Evolutionary conservation across 2,888 invertebrate genomes (phyloP).

Genomic region (Mythimna ferrago): DNA sequence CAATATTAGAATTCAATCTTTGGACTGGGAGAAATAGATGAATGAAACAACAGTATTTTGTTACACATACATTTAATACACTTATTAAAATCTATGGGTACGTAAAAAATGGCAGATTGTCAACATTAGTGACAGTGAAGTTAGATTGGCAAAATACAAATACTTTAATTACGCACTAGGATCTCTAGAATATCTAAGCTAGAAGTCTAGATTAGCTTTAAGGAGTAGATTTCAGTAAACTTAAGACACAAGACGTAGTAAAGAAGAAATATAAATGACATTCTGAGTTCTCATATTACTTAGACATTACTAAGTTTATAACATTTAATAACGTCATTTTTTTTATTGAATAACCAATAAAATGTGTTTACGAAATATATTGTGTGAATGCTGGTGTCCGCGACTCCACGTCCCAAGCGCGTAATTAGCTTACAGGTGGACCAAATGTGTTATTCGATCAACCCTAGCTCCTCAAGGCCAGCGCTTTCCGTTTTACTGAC

Average conservation of each 20-base stretch:
- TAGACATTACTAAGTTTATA: too few relatives aligned
- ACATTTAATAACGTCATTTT: not conserved
- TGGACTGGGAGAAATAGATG: not conserved
- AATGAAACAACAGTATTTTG: constrained; percentile 65
- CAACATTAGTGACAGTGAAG: constrained; percentile 85
- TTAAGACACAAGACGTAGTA: constrained; percentile 9
- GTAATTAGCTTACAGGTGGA: too few relatives aligned
- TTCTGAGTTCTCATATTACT: not conserved
- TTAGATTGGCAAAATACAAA: constrained; percentile 86
- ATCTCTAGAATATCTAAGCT: constrained; percentile 82
- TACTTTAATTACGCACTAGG: constrained; percentile 81
- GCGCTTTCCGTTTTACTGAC: too few relatives aligned
- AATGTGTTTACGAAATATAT: not conserved
- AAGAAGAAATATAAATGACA: not conserved
- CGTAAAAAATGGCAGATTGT: constrained; percentile 90
- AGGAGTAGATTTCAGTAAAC: constrained; percentile 76
- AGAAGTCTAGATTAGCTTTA: constrained; percentile 71
- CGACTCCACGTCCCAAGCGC: too few relatives aligned
- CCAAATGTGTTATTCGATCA: too few relatives aligned
- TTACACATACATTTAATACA: constrained; percentile 88
- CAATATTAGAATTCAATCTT: too few relatives aligned
- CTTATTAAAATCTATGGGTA: constrained; percentile 88
- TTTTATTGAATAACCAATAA: not conserved
- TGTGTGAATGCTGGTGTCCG: too few relatives aligned
- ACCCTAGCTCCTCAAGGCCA: too few relatives aligned